These are phyloP conservation scores for Girardinichthys multiradiatus DNA, from an alignment of 2,113 vertebrate genomes.

Conservation along the genomic window DNA sequence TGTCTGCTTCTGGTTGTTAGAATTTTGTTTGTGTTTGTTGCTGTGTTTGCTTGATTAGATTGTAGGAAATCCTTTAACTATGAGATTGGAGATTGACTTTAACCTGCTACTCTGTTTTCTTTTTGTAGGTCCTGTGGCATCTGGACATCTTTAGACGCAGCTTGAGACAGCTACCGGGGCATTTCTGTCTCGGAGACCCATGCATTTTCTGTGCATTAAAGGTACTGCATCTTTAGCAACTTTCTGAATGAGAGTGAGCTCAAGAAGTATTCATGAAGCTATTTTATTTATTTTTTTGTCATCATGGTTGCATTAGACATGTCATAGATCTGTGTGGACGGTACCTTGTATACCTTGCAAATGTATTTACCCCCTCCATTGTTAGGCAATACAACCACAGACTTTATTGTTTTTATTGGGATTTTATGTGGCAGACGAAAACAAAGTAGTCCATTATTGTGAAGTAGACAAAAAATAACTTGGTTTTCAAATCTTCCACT, in stretches of 20 bases:
- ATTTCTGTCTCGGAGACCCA: conserved; percentile 92
- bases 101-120: not conserved
- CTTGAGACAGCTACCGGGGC: conserved; percentile 91
- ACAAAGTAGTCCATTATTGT: not conserved
- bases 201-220: conserved; percentile 99
- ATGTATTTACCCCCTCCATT: not conserved
- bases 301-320: not conserved
- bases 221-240: conserved; percentile 74
- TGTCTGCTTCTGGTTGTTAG: conserved; percentile 1
- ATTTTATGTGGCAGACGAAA: not conserved
- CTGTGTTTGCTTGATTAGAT: not conserved
- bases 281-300: conserved; percentile 1
- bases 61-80: not conserved
- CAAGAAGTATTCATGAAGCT: not conserved
- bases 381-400: not conserved
- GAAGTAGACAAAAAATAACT: not conserved
- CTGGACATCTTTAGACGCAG: conserved; percentile 97
- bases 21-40: not conserved
- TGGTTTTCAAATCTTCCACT: not conserved
- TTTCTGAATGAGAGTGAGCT: not conserved
- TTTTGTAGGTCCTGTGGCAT: conserved; percentile 92
- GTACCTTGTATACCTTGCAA: not conserved
- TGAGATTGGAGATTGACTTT: not conserved
- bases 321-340: too few species aligned
- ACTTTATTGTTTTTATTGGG: not conserved